These are phyloP conservation scores for Sinocyclocheilus anophthalmus DNA, from an alignment of 2,113 vertebrate genomes.

Conservation along the genomic window DNA sequence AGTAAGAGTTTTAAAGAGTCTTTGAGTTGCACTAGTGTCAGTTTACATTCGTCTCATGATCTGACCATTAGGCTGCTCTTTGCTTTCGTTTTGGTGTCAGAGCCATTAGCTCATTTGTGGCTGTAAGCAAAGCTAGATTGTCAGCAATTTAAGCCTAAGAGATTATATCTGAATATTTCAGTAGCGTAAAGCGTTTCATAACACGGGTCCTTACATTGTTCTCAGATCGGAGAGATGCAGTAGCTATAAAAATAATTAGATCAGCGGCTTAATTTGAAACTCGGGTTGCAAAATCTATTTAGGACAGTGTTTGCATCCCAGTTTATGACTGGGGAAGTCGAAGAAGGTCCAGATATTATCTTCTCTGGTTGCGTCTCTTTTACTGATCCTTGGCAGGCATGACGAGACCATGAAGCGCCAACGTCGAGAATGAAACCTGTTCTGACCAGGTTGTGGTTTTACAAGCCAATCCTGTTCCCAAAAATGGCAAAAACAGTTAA, in stretches of 20 bases:
- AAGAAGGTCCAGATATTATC: not conserved
- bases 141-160: constrained; percentile 23
- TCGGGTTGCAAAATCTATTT: constrained; percentile 21
- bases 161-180: constrained; percentile 24
- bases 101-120: constrained; percentile 35
- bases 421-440: not conserved
- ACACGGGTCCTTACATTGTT: constrained; percentile 27
- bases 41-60: constrained; percentile 2
- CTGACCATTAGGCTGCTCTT: constrained; percentile 6
- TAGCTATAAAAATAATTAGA: constrained; percentile 49
- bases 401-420: not conserved
- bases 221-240: not conserved
- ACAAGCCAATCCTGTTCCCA: not conserved
- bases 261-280: constrained; percentile 47
- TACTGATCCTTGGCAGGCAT: not conserved
- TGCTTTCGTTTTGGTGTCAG: constrained; percentile 34
- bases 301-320: constrained; percentile 20
- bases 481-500: constrained; percentile 9
- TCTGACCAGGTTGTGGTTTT: constrained; percentile 13
- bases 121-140: constrained; percentile 25
- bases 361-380: not conserved
- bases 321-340: not conserved
- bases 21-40: constrained; percentile 4
- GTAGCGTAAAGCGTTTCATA: not conserved
- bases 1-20: constrained; percentile 12